phyloP scores from a whole-genome alignment of 2,797 vertebrate genomes.

The Myotis daubentonii region DNA sequence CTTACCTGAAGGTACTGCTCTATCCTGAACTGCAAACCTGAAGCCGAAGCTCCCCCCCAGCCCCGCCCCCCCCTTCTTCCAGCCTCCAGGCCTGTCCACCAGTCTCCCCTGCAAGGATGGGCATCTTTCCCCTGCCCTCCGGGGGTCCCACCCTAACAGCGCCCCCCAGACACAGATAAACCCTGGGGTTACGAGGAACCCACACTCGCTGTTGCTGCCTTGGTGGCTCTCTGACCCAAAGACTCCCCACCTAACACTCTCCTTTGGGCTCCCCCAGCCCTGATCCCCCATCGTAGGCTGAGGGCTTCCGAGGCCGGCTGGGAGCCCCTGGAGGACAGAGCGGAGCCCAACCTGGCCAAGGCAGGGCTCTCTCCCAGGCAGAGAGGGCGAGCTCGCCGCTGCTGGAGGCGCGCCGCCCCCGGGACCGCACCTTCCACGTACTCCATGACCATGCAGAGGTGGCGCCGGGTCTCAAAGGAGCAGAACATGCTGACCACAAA shows the following conservation, averaged over 20 bases:
- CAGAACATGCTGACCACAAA: slow-evolving; percentile 99
- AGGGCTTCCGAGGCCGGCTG: background rate
- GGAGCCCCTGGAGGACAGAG: background rate
- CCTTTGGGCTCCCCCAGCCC: background rate
- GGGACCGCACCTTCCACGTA: slow-evolving; percentile 94
- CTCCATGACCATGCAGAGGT: slow-evolving; percentile 99
- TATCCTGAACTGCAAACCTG: background rate
- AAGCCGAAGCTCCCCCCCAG: background rate
- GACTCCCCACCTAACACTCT: fast-evolving
- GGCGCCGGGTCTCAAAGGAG: slow-evolving; percentile 95
- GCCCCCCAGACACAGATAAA: background rate
- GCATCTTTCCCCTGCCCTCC: background rate
- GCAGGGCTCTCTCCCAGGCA: background rate
- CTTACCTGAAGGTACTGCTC: background rate
- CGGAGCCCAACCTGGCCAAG: background rate
- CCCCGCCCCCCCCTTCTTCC: background rate
- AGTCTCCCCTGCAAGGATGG: background rate
- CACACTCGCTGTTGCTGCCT: background rate
- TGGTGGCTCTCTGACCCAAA: background rate
- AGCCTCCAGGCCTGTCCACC: background rate
- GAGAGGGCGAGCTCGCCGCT: background rate
- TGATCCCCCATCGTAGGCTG: background rate
- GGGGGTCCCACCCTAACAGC: background rate
- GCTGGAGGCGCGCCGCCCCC: background rate
- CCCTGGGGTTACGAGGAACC: background rate